Base-by-base conservation (phyloP, 2,888 invertebrate genomes). In the Eupelmus urozonus region DNA sequence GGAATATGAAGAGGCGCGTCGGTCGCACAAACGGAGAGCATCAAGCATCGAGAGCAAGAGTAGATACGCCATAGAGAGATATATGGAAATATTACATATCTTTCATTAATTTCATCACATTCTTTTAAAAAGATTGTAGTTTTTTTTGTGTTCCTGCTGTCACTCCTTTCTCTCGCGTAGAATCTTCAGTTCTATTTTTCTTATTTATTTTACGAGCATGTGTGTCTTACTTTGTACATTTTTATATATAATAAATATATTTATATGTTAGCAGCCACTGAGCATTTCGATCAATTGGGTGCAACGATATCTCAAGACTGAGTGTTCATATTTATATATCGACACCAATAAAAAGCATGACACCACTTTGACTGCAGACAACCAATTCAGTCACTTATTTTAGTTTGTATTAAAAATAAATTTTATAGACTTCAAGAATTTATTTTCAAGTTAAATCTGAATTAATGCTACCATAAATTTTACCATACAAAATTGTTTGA, bases 331-430 rank as follows among this genome's bases (percentile, higher is more conserved):
- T 55, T 18, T 20, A 65, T 75, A 77, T 67, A 87, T 85, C 83
- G 85, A 89, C 87, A 89, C 84, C 86, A 85, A 89, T 88, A 88
- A 89, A 83, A 89, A 89, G 89, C 89, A 86, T 86, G 85, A 88
- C 82, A 82, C 85, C 85, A 83, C 83, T 86, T 81, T 85, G 82
- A 86, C 83, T 83, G 85, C 85, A 85, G 82, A 84, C 83, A 85
- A 85, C 62, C 13, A 53, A 51, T 29, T 71, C 20, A 59, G 27
- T 7, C 20, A 29, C 0, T 51, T 16, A 16, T 34, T 34, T 0
- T n/a, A n/a, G n/a, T 5, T 27, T 27, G 13, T 4, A 9, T 57
- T 27, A 5, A 2, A 57, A 57, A 57, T 27, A 20, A 27, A 57
- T 57, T 57, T 57, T 11, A 27, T 16, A 57, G 1, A 4, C 51